phyloP scores from a whole-genome alignment of 2,797 vertebrate genomes.

The Phrynocephalus guinanensis region DNA sequence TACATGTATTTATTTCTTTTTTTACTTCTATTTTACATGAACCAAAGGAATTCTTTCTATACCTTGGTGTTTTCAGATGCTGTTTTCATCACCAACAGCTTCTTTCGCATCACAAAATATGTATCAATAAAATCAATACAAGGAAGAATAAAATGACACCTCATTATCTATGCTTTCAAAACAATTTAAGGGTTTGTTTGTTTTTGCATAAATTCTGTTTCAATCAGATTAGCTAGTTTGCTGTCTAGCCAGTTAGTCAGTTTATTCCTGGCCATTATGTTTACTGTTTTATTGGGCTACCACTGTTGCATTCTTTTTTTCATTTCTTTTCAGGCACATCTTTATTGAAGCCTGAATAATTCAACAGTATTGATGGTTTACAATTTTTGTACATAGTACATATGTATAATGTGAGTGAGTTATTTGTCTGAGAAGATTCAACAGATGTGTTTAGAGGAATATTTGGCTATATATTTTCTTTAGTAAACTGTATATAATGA shows the following conservation, averaged over 20 bases:
- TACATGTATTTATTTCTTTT: neutral
- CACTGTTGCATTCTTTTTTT: neutral
- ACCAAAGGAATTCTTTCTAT: slow-evolving; percentile 16
- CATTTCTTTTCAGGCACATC: neutral
- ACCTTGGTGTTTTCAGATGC: slow-evolving; percentile 27
- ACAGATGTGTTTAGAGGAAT: slow-evolving; percentile 5
- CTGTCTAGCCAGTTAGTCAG: neutral
- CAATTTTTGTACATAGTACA: slow-evolving; percentile 3
- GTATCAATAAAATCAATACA: slow-evolving; percentile 55
- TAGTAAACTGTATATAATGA: neutral
- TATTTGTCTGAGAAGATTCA: neutral
- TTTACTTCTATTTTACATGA: neutral
- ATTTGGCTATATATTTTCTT: slow-evolving; percentile 32
- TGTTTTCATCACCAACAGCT: slow-evolving; percentile 49
- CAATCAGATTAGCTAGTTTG: neutral
- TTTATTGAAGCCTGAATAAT: slow-evolving; percentile 25
- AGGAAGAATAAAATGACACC: slow-evolving; percentile 52
- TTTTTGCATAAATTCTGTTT: neutral
- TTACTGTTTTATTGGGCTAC: neutral
- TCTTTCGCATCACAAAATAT: slow-evolving; percentile 34
- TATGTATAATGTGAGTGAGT: neutral
- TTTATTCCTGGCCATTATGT: neutral
- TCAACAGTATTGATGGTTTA: neutral
- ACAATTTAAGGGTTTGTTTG: slow-evolving; percentile 32
- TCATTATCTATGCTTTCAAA: slow-evolving; percentile 46